These are phyloP conservation scores for Danaus plexippus DNA, from an alignment of 1,140 invertebrate species.

Conservation along the genomic window DNA sequence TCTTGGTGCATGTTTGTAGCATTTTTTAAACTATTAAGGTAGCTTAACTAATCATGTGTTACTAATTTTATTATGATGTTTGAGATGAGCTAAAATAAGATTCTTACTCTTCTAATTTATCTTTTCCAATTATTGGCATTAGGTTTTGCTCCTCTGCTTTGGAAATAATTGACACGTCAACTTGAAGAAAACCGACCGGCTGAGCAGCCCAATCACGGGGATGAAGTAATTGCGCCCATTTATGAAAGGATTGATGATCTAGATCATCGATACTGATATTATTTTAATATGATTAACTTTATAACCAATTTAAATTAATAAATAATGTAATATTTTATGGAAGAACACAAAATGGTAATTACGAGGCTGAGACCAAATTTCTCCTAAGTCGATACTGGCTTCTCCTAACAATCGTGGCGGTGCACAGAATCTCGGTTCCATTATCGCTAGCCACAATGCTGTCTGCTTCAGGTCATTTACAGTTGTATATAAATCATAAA, in stretches of 20 bases:
- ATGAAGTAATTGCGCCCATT: constrained; percentile 83
- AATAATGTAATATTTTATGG: too few relatives aligned
- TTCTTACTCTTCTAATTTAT: constrained; percentile 82
- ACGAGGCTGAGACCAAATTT: constrained; percentile 81
- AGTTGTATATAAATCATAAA: constrained; percentile 76
- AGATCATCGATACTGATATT: constrained; percentile 9
- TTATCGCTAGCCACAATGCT: constrained; percentile 40
- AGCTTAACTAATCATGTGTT: too few relatives aligned
- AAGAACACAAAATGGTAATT: constrained; percentile 17
- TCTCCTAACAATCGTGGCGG: constrained; percentile 75
- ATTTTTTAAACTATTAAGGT: too few relatives aligned
- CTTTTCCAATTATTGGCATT: constrained; percentile 75
- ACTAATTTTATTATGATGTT: too few relatives aligned
- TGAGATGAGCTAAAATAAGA: constrained; percentile 4
- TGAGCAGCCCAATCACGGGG: constrained; percentile 76
- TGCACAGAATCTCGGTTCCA: constrained; percentile 42
- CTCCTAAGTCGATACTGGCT: constrained; percentile 78
- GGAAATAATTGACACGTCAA: constrained; percentile 80
- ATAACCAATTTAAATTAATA: background rate
- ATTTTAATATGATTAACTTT: background rate
- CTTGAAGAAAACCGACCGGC: constrained; percentile 83
- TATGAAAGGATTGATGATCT: constrained; percentile 86
- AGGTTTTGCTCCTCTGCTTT: constrained; percentile 78
- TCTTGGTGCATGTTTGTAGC: too few relatives aligned
- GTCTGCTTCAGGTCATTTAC: constrained; percentile 51